These are phyloP conservation scores for Phytoseiulus persimilis DNA, from an alignment of 2,888 invertebrate genomes.

Conservation along the genomic window DNA sequence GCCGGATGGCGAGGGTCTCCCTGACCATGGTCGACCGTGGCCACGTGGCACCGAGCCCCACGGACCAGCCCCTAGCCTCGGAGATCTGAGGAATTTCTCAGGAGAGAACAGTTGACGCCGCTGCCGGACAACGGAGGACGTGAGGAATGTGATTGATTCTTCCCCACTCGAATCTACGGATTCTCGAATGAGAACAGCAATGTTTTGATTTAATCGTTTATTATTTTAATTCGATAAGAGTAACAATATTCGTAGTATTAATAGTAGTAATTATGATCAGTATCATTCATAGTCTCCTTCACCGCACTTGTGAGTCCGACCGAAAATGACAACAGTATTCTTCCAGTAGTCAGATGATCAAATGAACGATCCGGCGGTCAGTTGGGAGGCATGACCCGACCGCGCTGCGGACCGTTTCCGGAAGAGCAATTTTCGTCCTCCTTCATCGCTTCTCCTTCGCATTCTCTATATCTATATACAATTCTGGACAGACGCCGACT, in stretches of 20 bases:
- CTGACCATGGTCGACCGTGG: no score
- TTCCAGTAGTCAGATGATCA: neutral
- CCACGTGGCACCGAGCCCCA: no score
- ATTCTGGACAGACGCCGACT: neutral
- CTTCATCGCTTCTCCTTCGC: neutral
- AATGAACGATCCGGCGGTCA: neutral
- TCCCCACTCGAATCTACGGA: no score
- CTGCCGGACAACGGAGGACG: no score
- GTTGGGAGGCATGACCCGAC: neutral
- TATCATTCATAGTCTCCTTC: neutral
- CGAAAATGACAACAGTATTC: neutral
- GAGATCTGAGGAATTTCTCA: no score
- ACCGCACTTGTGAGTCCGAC: neutral
- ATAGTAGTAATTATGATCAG: slow-evolving; percentile 7
- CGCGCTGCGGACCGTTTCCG: neutral
- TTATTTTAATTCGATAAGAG: slow-evolving; percentile 34
- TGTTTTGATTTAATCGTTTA: slow-evolving; percentile 12
- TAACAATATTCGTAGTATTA: slow-evolving; percentile 21
- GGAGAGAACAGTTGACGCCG: no score
- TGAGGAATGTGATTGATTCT: no score
- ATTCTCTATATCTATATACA: neutral
- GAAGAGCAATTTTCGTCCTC: neutral
- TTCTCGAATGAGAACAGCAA: no score
- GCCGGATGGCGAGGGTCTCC: no score
- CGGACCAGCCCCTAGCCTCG: no score